A percentile compares a stretch with the other conserved stretches of the same genome.
Conservation (phyloP, 2,888 invertebrate genomes). For the Argynnis bischoffii region DNA sequence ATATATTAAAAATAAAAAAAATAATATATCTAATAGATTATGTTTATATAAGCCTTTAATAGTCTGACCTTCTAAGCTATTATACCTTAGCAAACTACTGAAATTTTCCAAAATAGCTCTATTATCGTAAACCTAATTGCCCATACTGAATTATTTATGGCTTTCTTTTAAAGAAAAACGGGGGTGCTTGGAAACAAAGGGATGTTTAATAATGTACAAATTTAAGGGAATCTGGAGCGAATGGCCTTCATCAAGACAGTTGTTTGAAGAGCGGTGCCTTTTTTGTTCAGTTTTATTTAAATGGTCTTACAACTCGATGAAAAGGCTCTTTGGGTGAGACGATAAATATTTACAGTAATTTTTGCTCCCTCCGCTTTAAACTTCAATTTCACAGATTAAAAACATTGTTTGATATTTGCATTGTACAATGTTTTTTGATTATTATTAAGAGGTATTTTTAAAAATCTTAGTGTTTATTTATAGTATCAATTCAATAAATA, state of each 20-base stretch:
- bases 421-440: background rate
- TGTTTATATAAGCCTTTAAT: background rate
- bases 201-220: constrained; percentile 43
- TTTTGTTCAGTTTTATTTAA: constrained; percentile 43
- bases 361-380: constrained; percentile 23
- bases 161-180: constrained; percentile 25
- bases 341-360: constrained; percentile 35
- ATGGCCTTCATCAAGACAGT: constrained; percentile 41
- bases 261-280: constrained; percentile 34
- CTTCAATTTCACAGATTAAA: constrained; percentile 21
- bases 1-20: too few relatives aligned
- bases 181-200: constrained; percentile 34
- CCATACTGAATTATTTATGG: constrained; percentile 17
- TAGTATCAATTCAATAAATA: background rate
- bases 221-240: constrained; percentile 41
- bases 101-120: background rate
- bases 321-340: constrained; percentile 26
- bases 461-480: background rate
- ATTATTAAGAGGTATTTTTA: background rate
- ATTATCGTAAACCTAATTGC: constrained; percentile 9
- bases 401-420: constrained; percentile 14
- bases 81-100: background rate
- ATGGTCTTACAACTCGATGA: constrained; percentile 28
- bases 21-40: too few relatives aligned
- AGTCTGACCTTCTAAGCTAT: background rate